phyloP scores from a whole-genome alignment of 1,140 invertebrate species.

The Sycophaga agraensis region DNA sequence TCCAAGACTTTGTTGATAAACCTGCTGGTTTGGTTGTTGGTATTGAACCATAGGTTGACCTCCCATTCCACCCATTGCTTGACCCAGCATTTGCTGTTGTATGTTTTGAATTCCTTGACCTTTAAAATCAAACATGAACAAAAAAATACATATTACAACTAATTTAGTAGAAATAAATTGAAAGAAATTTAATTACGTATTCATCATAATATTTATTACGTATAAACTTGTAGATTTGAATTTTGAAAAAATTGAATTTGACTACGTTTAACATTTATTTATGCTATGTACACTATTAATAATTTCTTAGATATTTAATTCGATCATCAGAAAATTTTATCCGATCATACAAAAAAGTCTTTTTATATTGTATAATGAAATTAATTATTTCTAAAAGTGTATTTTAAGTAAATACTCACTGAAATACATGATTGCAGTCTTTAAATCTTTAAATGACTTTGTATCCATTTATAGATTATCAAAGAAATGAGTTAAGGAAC shows the following conservation, averaged over 20 bases:
- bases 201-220: not conserved
- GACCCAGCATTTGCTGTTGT: constrained; percentile 62
- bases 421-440: constrained; percentile 12
- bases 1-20: constrained; percentile 62
- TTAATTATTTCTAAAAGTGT: too few relatives aligned
- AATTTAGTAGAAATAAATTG: too few relatives aligned
- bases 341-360: too few relatives aligned
- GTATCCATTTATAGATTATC: too few relatives aligned
- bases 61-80: constrained; percentile 59
- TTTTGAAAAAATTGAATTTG: too few relatives aligned
- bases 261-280: too few relatives aligned
- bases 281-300: too few relatives aligned
- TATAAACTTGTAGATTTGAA: not conserved
- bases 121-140: constrained; percentile 12
- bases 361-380: too few relatives aligned
- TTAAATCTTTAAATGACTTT: too few relatives aligned
- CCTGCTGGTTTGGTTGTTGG: constrained; percentile 62
- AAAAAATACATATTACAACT: not conserved
- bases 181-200: not conserved
- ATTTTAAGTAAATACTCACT: constrained; percentile 17
- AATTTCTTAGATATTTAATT: too few relatives aligned
- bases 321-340: too few relatives aligned
- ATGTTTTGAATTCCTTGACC: constrained; percentile 59
- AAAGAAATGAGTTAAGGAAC: too few relatives aligned
- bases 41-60: constrained; percentile 63